Conservation (phyloP, 2,888 invertebrate genomes). For the Crioceris asparagi region DNA sequence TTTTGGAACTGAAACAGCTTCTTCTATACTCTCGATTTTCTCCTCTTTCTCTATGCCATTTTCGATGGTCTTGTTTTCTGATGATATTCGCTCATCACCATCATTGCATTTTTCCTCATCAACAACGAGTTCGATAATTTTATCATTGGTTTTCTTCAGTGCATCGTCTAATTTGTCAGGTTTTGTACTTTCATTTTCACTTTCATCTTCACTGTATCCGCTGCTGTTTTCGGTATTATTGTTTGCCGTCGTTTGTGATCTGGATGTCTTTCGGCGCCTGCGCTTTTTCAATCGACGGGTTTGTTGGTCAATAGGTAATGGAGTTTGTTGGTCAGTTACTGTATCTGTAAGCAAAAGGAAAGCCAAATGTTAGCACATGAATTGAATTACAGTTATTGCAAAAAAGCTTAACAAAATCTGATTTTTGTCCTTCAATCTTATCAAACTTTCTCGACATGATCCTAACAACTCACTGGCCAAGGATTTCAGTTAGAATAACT, state of each 20-base stretch:
- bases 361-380: background rate
- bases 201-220: slow-evolving; percentile 24
- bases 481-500: too few species aligned
- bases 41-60: background rate
- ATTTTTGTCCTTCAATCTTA: too few species aligned
- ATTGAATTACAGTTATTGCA: too few species aligned
- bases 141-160: slow-evolving; percentile 5
- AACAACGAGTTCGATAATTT: background rate
- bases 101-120: background rate
- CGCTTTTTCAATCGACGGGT: slow-evolving; percentile 24
- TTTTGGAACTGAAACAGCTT: background rate
- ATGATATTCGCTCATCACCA: too few species aligned
- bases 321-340: slow-evolving; percentile 12
- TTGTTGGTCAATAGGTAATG: slow-evolving; percentile 12
- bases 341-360: slow-evolving; percentile 16
- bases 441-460: too few species aligned
- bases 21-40: slow-evolving; percentile 1
- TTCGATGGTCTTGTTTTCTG: background rate
- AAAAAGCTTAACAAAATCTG: too few species aligned
- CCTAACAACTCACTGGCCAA: too few species aligned
- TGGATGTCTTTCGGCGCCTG: slow-evolving; percentile 26
- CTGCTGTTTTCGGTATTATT: slow-evolving; percentile 23
- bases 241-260: slow-evolving; percentile 14
- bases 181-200: slow-evolving; percentile 3
- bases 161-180: too few species aligned